Evolutionary conservation across 2,113 vertebrate species (phyloP), one percentile per base, ranked within the genome.

Genomic region (Bubalus kerabau): DNA sequence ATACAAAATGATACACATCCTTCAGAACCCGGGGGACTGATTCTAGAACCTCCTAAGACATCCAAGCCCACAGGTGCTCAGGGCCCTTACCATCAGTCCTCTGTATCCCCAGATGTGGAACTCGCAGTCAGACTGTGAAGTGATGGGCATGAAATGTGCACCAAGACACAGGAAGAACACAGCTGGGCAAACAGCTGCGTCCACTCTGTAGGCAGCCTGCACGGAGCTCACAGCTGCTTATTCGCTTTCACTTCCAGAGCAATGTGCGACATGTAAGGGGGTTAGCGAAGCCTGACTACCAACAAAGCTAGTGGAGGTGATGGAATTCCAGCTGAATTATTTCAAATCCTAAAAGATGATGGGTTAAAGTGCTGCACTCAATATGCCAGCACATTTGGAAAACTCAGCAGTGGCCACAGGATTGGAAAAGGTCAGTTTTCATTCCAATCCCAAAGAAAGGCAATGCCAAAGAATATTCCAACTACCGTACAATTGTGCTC

Each of bases 241-340:
- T 1, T 43, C 3, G 6, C 5, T 24, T 23, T 40, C n/a, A 40
- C 9, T 71, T 40, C 21, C 21, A 40, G 36, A 40, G 36, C 67
- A 24, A 23, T 0, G 21, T 13, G 67, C 67, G 23, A 5, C 64
- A n/a, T 23, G n/a, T 2, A 40, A 11, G 5, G 10, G n/a, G n/a
- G 2, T 71, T 71, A 23, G n/a, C 1, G 1, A 24, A 24, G 11
- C 11, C n/a, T 74, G 11, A 74, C 36, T 24, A 13, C 67, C n/a
- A 40, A 1, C 36, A 24, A 13, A 74, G 67, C 67, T 13, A 24
- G 11, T 24, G 36, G 36, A 24, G 67, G 67, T 74, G 36, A 24
- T 3, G 36, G 67, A 74, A 40, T 74, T 40, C 36, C 67, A 74
- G 67, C 67, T 40, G 67, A 24, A 7, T 7, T 24, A 74, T 24